These are phyloP conservation scores for Tympanuchus pallidicinctus DNA, from an alignment of 2,113 vertebrate species.

Conservation along the genomic window DNA sequence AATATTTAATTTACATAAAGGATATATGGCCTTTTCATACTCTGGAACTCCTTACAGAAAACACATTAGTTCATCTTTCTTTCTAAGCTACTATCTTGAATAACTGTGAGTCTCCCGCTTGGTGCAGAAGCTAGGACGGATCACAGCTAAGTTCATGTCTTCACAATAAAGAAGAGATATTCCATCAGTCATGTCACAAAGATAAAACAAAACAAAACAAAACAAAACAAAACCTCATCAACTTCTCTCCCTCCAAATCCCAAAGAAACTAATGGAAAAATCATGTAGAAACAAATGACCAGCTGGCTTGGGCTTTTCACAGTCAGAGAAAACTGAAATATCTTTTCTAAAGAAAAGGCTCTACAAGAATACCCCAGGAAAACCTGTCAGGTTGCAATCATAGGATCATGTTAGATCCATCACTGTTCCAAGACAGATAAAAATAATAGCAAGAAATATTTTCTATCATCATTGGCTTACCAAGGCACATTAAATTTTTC, in stretches of 20 bases:
- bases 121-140: not conserved
- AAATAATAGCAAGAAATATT: not conserved
- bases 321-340: not conserved
- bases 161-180: not conserved
- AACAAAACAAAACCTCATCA: not conserved
- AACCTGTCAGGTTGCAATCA: not conserved
- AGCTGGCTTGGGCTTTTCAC: not conserved
- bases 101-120: not conserved
- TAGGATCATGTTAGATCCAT: not conserved
- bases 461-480: not conserved
- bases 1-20: not conserved
- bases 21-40: not conserved
- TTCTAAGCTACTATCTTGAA: not conserved
- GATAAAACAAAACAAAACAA: not conserved
- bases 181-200: not conserved
- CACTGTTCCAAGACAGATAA: not conserved
- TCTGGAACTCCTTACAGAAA: not conserved
- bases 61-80: not conserved
- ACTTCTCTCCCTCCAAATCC: not conserved
- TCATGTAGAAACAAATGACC: not conserved
- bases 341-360: not conserved
- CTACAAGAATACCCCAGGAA: not conserved
- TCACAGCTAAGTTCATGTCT: not conserved
- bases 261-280: not conserved
- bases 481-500: not conserved